Percentiles rank a stretch among this genome's conserved stretches.
Evolutionary conservation across 2,797 vertebrate species (phyloP).

Genomic region (Periparus ater): DNA sequence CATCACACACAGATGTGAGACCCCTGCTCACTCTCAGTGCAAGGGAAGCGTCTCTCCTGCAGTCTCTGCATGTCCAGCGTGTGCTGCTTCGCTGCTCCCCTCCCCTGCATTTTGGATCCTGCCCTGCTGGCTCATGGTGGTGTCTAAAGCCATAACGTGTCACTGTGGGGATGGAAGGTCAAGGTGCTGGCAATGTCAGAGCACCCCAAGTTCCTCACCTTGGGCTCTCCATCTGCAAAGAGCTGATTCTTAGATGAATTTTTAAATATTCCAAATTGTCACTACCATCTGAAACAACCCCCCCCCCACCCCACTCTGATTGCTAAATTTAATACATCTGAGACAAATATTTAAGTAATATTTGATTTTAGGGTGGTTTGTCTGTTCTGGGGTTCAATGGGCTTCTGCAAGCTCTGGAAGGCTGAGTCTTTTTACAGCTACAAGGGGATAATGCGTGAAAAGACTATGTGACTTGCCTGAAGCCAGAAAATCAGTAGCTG

Average conservation of each 20-base stretch:
- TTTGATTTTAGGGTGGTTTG: not conserved
- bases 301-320: fast-evolving
- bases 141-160: fast-evolving
- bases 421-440: not conserved
- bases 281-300: not conserved
- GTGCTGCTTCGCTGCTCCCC: not conserved
- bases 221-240: not conserved
- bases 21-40: not conserved
- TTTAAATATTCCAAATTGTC: not conserved
- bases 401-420: not conserved
- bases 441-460: not conserved
- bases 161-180: not conserved
- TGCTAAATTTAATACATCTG: not conserved
- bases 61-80: not conserved
- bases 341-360: not conserved
- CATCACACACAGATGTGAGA: not conserved
- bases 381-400: not conserved
- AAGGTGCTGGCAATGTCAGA: fast-evolving
- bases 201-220: not conserved
- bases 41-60: not conserved
- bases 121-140: not conserved
- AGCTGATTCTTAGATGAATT: not conserved
- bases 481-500: not conserved
- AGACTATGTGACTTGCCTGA: not conserved
- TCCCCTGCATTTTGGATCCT: not conserved